Evolutionary conservation across 2,888 invertebrate genomes (phyloP).

Genomic region (Drosophila emarginata): DNA sequence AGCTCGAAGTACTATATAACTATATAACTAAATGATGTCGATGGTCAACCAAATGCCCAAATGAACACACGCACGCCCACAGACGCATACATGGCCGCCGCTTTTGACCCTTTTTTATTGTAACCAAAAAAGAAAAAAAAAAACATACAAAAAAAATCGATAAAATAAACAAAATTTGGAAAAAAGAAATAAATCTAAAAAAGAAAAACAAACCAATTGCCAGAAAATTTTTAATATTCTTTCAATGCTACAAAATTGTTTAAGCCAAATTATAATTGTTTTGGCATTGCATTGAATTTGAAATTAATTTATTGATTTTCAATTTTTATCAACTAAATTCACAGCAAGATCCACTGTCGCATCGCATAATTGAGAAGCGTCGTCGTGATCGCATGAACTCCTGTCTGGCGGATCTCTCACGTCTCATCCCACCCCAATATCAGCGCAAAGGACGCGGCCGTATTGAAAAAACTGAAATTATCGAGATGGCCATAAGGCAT

Average conservation of each 20-base stretch:
- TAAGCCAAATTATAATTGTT: not conserved
- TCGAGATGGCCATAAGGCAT: constrained; percentile 98
- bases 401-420: constrained; percentile 95
- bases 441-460: constrained; percentile 97
- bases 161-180: constrained; percentile 31
- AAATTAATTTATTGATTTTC: not conserved
- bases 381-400: constrained; percentile 98
- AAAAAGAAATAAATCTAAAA: not conserved
- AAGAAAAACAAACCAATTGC: not conserved
- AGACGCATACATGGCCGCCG: constrained; percentile 45
- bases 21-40: constrained; percentile 22
- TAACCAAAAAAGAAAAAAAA: constrained; percentile 36
- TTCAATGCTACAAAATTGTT: not conserved
- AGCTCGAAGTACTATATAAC: constrained; percentile 29
- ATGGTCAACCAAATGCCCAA: constrained; percentile 28
- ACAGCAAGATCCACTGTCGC: constrained; percentile 98
- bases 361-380: constrained; percentile 97
- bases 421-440: constrained; percentile 95
- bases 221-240: not conserved
- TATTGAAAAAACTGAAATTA: constrained; percentile 98
- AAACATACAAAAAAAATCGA: constrained; percentile 16
- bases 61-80: constrained; percentile 37
- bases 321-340: not conserved
- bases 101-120: constrained; percentile 74
- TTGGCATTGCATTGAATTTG: not conserved